Percentiles rank a stretch among this genome's conserved stretches.
Conservation (phyloP, 2,888 invertebrate species). For the Cephus pulcher region DNA sequence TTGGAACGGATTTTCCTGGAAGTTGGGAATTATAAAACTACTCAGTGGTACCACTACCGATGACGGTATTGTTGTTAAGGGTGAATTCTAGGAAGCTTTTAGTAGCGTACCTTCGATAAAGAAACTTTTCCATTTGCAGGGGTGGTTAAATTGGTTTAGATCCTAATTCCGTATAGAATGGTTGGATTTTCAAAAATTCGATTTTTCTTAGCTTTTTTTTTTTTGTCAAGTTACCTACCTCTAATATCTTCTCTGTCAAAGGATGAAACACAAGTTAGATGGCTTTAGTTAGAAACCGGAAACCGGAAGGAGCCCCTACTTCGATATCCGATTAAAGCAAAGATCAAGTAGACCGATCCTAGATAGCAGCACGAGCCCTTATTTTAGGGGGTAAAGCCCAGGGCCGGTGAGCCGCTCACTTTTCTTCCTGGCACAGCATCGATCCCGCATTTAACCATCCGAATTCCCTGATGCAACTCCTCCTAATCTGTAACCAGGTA, state of each 20-base stretch:
- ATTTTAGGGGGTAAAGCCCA: background rate
- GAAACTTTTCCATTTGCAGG: background rate
- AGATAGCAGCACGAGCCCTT: background rate
- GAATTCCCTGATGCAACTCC: slow-evolving; percentile 31
- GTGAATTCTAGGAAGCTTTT: background rate
- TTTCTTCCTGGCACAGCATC: slow-evolving; percentile 3
- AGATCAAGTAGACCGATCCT: background rate
- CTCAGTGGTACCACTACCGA: background rate
- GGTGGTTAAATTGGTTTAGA: background rate
- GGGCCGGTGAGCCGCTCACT: slow-evolving; percentile 2
- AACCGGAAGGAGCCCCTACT: background rate
- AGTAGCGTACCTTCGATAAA: background rate
- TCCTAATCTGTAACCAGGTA: slow-evolving; percentile 36
- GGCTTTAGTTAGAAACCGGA: background rate
- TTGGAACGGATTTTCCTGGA: background rate
- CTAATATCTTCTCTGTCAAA: background rate
- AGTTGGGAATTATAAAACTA: background rate
- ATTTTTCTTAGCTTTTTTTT: background rate
- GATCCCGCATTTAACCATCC: background rate
- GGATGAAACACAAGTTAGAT: background rate
- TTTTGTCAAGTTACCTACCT: background rate
- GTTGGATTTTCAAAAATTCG: background rate
- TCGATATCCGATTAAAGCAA: background rate
- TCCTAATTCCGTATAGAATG: background rate
- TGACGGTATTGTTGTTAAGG: background rate